Evolutionary conservation across 2,888 invertebrate genomes (phyloP).

Genomic region (Iselma pallidipennis): DNA sequence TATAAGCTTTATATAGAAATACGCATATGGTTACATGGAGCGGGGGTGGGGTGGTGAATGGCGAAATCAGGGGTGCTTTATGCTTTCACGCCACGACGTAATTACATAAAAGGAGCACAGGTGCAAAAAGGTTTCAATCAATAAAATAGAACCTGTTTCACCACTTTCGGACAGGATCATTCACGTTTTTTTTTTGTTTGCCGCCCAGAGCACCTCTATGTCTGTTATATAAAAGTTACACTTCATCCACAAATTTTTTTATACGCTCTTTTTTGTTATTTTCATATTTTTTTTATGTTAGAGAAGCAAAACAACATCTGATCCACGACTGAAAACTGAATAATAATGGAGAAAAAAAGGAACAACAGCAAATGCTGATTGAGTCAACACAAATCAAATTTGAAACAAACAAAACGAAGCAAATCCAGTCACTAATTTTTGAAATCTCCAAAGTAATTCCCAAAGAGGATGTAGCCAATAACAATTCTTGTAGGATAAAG

Average conservation of each 20-base stretch:
- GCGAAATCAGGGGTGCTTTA: neutral
- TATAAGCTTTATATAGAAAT: neutral
- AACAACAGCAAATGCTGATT: no score
- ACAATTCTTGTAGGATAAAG: neutral
- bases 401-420: neutral
- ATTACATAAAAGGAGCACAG: slow-evolving; percentile 12
- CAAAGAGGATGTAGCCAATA: neutral
- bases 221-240: neutral
- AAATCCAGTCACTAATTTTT: neutral
- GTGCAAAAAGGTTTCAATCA: slow-evolving; percentile 11
- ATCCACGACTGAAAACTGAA: no score
- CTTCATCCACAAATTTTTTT: slow-evolving; percentile 1
- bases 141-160: neutral
- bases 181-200: neutral
- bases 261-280: no score
- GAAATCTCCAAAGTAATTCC: neutral
- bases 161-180: neutral
- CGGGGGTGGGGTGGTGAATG: neutral
- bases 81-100: slow-evolving; percentile 1
- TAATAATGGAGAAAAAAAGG: no score
- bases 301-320: no score
- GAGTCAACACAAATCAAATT: no score
- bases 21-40: neutral
- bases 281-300: no score
- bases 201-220: neutral